Evolutionary conservation across 2,797 vertebrate genomes (phyloP), one percentile per base, ranked within the genome.

Genomic region (Heterohyrax brucei): DNA sequence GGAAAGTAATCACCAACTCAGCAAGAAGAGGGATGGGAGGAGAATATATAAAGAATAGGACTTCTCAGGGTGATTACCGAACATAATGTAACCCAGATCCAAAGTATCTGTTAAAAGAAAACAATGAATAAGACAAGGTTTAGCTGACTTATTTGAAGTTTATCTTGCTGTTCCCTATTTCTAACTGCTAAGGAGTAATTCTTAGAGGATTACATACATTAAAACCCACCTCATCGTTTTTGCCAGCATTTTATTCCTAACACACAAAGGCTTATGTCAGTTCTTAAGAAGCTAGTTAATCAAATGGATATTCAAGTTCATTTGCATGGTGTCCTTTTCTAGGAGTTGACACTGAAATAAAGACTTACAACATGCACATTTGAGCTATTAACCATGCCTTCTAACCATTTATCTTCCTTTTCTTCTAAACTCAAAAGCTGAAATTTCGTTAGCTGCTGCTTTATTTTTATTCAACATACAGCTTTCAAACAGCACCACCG

Each of bases 131-230:
- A 98, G 89, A 87, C 39, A 96, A 96, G 97, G 97, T 95, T 98
- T 98, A 97, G 93, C 96, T 97, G 96, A 96, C 98, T 98, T 98
- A 97, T 88, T 97, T 96, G 96, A 95, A 96, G 95, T 98, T 97
- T 98, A 97, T 93, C 82, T 98, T 97, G 86, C 97, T 84, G 95
- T 85, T 97, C 87, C 95, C 59, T 95, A 91, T 77, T 95, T 98
- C 96, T 92, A 78, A 96, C 86, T 93, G 95, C 95, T 97, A 95
- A 97, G 93, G 96, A 98, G 87, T 97, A 97, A 98, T 98, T 98
- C 97, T 98, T 97, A 97, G 96, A 97, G 97, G 98, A 98, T 98
- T 98, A 98, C 16, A 80, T 96, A 83, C 84, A 96, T 98, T 98
- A 98, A 98, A 98, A 98, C 92, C 87, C 96, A 97, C 86, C 10